A percentile compares a stretch with the other conserved stretches of the same genome.
Evolutionary conservation across 2,113 vertebrate genomes (phyloP).

Genomic region (Nothocercus nigrocapillus): DNA sequence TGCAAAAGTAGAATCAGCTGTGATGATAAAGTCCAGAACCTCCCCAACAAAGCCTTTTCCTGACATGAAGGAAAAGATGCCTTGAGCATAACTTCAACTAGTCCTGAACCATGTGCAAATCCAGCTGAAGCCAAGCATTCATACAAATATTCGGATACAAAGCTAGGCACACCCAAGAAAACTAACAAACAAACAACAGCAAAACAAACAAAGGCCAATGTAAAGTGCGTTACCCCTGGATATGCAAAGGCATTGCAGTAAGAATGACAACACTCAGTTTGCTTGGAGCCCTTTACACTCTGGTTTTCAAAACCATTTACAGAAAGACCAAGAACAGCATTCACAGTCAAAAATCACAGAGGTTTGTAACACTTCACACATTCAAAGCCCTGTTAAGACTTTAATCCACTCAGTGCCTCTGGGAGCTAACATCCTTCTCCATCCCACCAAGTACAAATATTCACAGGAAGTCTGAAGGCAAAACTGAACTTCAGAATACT

Average conservation of each 20-base stretch:
- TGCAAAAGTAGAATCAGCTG: not conserved
- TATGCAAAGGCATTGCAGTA: not conserved
- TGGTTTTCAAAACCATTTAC: not conserved
- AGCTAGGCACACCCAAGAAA: not conserved
- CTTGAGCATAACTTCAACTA: not conserved
- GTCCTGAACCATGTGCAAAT: not conserved
- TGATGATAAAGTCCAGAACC: not conserved
- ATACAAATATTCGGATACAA: not conserved
- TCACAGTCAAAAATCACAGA: not conserved
- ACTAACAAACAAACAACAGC: too few relatives aligned
- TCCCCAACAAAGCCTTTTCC: not conserved
- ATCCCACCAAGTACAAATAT: not conserved
- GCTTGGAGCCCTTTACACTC: not conserved
- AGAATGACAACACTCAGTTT: not conserved
- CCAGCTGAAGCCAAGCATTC: not conserved
- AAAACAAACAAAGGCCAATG: not conserved
- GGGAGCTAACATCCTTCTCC: not conserved
- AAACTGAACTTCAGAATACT: not conserved
- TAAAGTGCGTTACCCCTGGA: not conserved
- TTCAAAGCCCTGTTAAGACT: not conserved
- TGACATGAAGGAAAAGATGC: not conserved
- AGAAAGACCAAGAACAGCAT: not conserved
- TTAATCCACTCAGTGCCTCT: not conserved
- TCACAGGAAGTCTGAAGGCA: slow-evolving; percentile 2
- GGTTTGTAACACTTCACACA: not conserved